These are phyloP conservation scores for Tragelaphus eurycerus DNA, from an alignment of 2,797 vertebrate species.

Conservation along the genomic window DNA sequence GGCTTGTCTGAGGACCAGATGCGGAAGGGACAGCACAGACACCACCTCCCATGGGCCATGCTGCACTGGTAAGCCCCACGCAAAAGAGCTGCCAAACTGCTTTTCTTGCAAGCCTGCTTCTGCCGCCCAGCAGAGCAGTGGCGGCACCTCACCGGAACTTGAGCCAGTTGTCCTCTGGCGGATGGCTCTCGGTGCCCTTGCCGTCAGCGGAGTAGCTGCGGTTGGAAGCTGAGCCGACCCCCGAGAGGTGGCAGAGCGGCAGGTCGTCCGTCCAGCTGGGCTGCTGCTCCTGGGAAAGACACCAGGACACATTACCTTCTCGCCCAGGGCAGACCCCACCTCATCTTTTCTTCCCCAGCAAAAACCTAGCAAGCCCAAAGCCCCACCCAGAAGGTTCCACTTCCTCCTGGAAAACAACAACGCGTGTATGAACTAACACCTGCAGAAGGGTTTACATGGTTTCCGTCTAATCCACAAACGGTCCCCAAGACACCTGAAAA, in stretches of 20 bases:
- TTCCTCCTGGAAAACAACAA: background rate
- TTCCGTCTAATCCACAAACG: background rate
- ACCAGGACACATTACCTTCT: background rate
- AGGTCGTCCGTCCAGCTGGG: conserved; percentile 98
- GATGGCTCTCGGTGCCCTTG: conserved; percentile 90
- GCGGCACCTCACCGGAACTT: conserved; percentile 89
- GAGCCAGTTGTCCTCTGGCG: conserved; percentile 94
- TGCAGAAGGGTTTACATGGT: background rate
- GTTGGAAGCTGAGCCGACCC: conserved; percentile 93
- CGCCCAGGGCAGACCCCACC: background rate
- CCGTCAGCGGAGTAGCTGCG: conserved; percentile 92
- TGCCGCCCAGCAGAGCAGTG: accelerated
- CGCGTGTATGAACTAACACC: background rate
- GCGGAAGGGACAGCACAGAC: background rate
- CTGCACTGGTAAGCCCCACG: background rate
- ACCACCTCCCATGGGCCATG: background rate
- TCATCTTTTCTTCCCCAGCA: background rate
- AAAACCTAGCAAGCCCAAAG: background rate
- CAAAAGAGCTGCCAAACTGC: accelerated
- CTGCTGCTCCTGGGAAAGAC: conserved; percentile 85
- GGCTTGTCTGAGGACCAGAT: background rate
- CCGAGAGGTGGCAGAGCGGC: conserved; percentile 94
- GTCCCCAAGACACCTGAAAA: background rate
- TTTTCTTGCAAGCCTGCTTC: background rate
- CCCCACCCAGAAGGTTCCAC: background rate